Evolutionary conservation across 2,113 vertebrate species (phyloP), one percentile per base, ranked within the genome.

Genomic region (Ammodytes marinus): DNA sequence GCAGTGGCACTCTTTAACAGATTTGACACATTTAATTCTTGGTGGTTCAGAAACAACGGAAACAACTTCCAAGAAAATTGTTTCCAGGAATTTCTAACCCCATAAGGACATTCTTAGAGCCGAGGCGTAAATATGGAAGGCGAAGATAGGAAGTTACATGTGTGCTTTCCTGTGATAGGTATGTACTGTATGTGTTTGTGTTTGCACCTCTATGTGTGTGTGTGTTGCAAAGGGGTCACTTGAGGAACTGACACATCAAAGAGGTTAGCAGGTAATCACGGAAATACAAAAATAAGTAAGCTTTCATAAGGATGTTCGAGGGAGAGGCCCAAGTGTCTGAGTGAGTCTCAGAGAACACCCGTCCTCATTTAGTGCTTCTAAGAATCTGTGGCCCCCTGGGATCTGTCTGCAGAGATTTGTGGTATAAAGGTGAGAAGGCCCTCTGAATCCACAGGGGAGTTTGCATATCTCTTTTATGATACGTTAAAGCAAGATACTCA

Each of bases 361-460:
- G 5, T 85, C 50, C n/a, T 83, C 78, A 78, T 92, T 92, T 80
- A 90, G 49, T 1, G 14, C 27, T 93, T 93, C 91, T 91, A 49
- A 89, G 91, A 94, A 92, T 63, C 50, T 64, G 72, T 40, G 69
- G 35, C 59, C 10, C 15, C 8, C 65, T 2, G 64, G 49, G 70
- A 74, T 69, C 13, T 9, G 72, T 0, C 83, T 39, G 77, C 10
- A 2, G 60, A 35, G 67, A 53, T 67, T 65, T 82, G 42, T 69
- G 40, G 86, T 82, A 88, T 74, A 43, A 40, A 43, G 59, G 54
- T 37, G 37, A 65, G 13, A 75, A 50, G 76, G 35, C 49, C 75
- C 74, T 80, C 79, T 78, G 57, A 75, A 74, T 59, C 82, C 84
- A 88, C 79, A 74, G 27, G 4, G 6, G 47, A 69, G 57, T 63